Base-by-base conservation (phyloP, 2,888 invertebrate species). In the Apoda limacodes region DNA sequence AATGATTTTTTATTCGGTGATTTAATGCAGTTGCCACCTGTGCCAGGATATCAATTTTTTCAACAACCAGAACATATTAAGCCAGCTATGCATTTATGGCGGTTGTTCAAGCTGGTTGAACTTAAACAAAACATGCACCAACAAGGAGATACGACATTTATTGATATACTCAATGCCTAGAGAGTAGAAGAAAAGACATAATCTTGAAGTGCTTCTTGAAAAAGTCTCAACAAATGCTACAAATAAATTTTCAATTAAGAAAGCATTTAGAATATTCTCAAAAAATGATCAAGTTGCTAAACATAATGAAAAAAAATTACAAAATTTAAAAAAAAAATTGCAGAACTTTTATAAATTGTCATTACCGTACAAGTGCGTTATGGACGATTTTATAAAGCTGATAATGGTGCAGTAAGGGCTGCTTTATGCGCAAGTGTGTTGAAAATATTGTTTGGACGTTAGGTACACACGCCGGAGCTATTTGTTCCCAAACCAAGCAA, bases 1-100 rank as follows among this genome's bases (percentile, higher is more conserved):
- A 45, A 43, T 25, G 30, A 42, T 23, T 25, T 32, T 25, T 31
- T 44, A 4, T 42, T 44, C 23, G 42, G 43, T 28, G 45, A 42
- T 33, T n/a, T n/a, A n/a, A n/a, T n/a, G n/a, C n/a, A n/a, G n/a
- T n/a, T n/a, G n/a, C n/a, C n/a, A n/a, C n/a, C 34, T 43, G 14
- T 30, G 39, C 26, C 43, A 45, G 11, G 42, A 32, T 21, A 35
- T 34, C 34, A 27, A 32, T 36, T 39, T 2, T 45, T 45, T 28
- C 20, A 42, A 11, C 45, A 46, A 34, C 46, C 40, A 11, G 36
- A 12, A 28, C 28, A 25, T 21, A 28, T 42, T 29, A 23, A 30
- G 10, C 40, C 37, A 19, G 38, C 39, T 25, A 39, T 37, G 32
- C 41, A 45, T 22, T 26, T 42, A 12, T 40, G 39, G 44, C 37